Evolutionary conservation across 2,888 invertebrate genomes (phyloP).

Genomic region (Eremobia ochroleuca): DNA sequence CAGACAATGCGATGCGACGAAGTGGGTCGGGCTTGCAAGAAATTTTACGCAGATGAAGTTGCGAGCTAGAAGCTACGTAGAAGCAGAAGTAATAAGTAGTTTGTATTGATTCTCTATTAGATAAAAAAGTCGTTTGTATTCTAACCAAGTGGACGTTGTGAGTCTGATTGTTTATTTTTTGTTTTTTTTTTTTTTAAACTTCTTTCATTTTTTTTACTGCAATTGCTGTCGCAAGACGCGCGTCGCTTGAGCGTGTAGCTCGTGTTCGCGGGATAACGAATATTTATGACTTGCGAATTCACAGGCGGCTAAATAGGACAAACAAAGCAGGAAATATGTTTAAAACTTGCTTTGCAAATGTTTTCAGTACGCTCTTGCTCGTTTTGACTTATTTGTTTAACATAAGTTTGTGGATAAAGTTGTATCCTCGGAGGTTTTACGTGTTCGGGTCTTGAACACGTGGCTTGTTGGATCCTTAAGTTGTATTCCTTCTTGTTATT

Average conservation of each 20-base stretch:
- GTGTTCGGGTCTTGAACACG: background rate
- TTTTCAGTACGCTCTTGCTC: constrained; percentile 33
- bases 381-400: constrained; percentile 32
- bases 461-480: background rate
- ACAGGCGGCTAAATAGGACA: constrained; percentile 37
- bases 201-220: background rate
- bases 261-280: background rate
- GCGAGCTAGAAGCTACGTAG: no score
- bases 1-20: no score
- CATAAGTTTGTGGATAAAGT: constrained; percentile 26
- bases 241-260: background rate
- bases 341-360: constrained; percentile 36
- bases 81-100: no score
- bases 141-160: no score
- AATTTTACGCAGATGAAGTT: no score
- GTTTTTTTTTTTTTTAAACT: background rate
- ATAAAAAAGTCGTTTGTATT: no score
- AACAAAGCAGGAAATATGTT: constrained; percentile 47
- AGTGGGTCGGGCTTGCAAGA: no score
- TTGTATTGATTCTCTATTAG: no score
- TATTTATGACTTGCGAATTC: constrained; percentile 49
- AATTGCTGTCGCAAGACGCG: background rate
- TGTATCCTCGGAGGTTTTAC: constrained; percentile 1
- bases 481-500: no score
- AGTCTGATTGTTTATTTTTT: no score